phyloP scores from a whole-genome alignment of 2,888 invertebrate genomes.

The Calameuta idolon region DNA sequence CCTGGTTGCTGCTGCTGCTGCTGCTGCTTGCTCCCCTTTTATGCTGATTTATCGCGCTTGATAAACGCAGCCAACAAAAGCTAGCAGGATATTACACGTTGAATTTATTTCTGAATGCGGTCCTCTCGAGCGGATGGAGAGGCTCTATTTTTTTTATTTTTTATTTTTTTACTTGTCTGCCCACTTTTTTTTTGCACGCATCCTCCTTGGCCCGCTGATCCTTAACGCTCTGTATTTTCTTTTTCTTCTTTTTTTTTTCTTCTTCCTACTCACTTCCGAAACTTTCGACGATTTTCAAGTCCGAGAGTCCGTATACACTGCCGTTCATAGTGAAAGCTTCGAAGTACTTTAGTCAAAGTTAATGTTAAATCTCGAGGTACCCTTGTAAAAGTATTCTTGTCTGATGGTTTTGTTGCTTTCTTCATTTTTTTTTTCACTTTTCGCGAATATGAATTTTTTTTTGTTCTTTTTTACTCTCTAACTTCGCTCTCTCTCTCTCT shows the following conservation, averaged over 20 bases:
- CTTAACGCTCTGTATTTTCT: background rate
- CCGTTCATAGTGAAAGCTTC: background rate
- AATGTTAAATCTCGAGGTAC: background rate
- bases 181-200: background rate
- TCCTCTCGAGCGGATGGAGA: background rate
- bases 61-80: constrained; percentile 36
- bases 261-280: background rate
- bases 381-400: background rate
- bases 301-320: no score
- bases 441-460: background rate
- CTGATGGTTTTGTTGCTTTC: background rate
- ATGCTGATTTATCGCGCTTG: constrained; percentile 49
- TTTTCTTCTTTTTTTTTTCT: no score
- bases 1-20: constrained; percentile 3
- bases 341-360: background rate
- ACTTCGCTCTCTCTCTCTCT: background rate
- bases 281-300: background rate
- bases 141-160: background rate
- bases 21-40: constrained; percentile 28
- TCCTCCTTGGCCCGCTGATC: background rate
- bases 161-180: background rate
- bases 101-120: constrained; percentile 30
- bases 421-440: background rate
- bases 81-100: constrained; percentile 10
- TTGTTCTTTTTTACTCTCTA: no score